Evolutionary conservation across 2,113 vertebrate species (phyloP).

Genomic region (human): DNA sequence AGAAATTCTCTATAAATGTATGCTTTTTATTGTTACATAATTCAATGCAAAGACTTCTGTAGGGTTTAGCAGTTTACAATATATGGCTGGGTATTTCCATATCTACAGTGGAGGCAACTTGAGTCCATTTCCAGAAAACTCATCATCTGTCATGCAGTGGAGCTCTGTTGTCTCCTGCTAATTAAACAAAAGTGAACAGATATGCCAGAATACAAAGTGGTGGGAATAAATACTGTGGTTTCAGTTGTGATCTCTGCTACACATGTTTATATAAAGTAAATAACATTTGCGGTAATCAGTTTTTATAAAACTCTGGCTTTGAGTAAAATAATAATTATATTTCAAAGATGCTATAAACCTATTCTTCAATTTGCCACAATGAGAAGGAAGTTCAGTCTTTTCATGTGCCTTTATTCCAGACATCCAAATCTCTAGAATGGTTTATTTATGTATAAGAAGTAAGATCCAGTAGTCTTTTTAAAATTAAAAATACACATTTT

Average conservation of each 20-base stretch:
- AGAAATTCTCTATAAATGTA: not conserved
- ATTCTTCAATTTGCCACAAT: not conserved
- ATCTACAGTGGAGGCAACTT: not conserved
- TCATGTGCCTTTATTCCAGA: not conserved
- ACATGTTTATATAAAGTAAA: not conserved
- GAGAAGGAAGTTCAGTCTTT: not conserved
- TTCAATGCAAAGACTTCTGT: not conserved
- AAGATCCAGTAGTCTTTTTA: not conserved
- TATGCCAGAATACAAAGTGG: not conserved
- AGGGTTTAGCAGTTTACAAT: not conserved
- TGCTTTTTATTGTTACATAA: not conserved
- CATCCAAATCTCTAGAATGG: not conserved
- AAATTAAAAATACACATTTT: too few species aligned
- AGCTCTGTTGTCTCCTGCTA: not conserved
- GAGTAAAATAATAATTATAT: not conserved
- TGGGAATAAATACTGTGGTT: not conserved
- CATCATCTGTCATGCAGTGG: not conserved
- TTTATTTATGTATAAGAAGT: not conserved
- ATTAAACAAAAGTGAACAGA: not conserved
- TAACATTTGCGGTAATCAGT: not conserved
- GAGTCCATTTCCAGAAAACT: not conserved
- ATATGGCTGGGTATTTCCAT: not conserved
- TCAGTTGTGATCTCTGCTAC: not conserved
- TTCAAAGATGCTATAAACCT: not conserved
- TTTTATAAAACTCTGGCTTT: not conserved